Base-by-base conservation (phyloP, 2,113 vertebrate species). In the Osmerus eperlanus region DNA sequence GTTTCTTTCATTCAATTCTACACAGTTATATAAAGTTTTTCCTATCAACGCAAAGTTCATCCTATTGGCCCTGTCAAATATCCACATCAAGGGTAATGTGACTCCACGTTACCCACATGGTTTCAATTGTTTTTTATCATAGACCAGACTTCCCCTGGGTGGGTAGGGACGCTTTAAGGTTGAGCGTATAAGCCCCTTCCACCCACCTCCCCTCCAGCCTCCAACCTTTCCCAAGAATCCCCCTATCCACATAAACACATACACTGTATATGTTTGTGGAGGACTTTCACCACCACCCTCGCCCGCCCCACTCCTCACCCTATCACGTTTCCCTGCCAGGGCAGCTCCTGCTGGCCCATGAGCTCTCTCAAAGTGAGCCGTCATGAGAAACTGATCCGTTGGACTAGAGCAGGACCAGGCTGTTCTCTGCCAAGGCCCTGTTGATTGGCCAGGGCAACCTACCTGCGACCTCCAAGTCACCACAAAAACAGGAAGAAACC, bases 331-430 rank as follows among this genome's bases (percentile, higher is more conserved):
- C 92, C 76, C 87, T 82, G 78, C 75, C 72, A 82, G 79, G 83
- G 89, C 90, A 86, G 82, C 81, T 70, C 67, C 25, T 78, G 78
- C 81, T 82, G 76, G 79, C 74, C 78, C 73, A 75, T 81, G 86
- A 78, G 72, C 75, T 70, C 78, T 75, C 72, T n/a, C 79, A 81
- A 91, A 91, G 77, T 61, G 77, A 84, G 80, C 84, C 12, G 87
- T 92, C 90, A 90, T 90, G 88, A 88, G 82, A 92, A 93, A 87
- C 85, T 80, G 90, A 92, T 92, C 89, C 84, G 83, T 83, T 66
- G 67, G 84, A 78, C 81, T 71, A 12, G 82, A 86, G 76, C 76
- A 81, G 73, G 60, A 54, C 80, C 54, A 60, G 75, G 81, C 78
- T 80, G 88, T 87, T 83, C 76, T 77, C 84, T 80, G 84, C 87